phyloP scores from a whole-genome alignment of 1,140 invertebrate species.

The Lepidostoma basale region DNA sequence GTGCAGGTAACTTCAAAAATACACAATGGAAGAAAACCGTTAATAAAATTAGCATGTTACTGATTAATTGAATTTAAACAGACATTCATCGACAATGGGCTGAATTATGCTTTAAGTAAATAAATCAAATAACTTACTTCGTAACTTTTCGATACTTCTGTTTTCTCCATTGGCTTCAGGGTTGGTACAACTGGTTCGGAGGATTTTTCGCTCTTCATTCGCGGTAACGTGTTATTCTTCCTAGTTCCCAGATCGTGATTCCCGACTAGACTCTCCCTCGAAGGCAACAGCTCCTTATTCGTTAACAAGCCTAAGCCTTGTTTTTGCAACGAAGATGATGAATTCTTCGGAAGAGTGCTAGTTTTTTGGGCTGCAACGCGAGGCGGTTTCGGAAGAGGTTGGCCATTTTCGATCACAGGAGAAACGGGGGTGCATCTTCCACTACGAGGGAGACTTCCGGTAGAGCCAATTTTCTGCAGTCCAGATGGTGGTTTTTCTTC shows the following conservation, averaged over 20 bases:
- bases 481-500: neutral
- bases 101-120: neutral
- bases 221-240: constrained; percentile 57
- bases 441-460: constrained; percentile 41
- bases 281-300: constrained; percentile 53
- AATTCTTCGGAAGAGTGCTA: constrained; percentile 20
- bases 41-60: neutral
- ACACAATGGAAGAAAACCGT: too few species aligned
- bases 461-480: constrained; percentile 38
- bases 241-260: constrained; percentile 50
- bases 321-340: constrained; percentile 53
- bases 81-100: too few species aligned
- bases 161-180: constrained; percentile 42
- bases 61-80: too few species aligned
- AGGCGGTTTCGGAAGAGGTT: constrained; percentile 31
- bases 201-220: constrained; percentile 51
- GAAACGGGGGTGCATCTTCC: constrained; percentile 39
- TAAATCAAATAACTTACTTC: constrained; percentile 41
- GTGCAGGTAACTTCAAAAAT: too few species aligned
- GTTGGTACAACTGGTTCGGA: constrained; percentile 47
- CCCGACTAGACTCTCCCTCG: constrained; percentile 54
- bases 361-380: constrained; percentile 10
- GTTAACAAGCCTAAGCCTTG: constrained; percentile 56
- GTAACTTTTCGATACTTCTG: constrained; percentile 27
- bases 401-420: constrained; percentile 26